Base-by-base conservation (phyloP, 2,888 invertebrate genomes). In the Mythimna pallens region DNA sequence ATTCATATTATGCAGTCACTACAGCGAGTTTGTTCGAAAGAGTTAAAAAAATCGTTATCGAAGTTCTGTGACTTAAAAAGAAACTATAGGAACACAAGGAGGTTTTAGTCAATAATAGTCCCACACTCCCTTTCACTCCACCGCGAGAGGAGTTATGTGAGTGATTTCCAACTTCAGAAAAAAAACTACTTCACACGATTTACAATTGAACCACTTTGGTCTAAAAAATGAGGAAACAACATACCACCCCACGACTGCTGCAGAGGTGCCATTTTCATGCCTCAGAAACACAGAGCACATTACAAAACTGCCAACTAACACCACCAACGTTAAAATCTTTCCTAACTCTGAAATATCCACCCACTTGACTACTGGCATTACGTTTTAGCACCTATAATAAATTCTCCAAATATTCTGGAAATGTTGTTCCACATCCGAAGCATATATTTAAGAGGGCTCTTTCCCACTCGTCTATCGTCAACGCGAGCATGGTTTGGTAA, bases 391-490 rank as follows among this genome's bases (percentile, higher is more conserved):
- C 4, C 43, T 52, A 17, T 54, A 61, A 61, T 71, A 61, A 40
- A 54, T 71, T 59, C 22, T 71, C 54, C n/a, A 61, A 65, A 50
- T 55, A 40, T 78, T 71, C 71, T 78, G 54, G 50, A 50, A 76
- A 65, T 71, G 40, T 78, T 64, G 62, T 59, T 64, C 6, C 2
- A 70, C 22, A 30, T 36, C 20, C 36, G 47, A 65, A 66, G 57
- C 64, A 36, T 55, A 58, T 30, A 65, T 34, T 50, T 36, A 36
- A 36, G 36, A 36, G 36, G 36, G 9, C 36, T 36, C 36, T 36
- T 36, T 9, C 36, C 8, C 36, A 9, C 1, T 9, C 36, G 36
- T 36, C 36, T 36, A 36, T 36, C 9, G 9, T 9, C 36, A 36
- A 36, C 36, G 9, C 36, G 36, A 9, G 36, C 9, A 36, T 36